Conservation (phyloP, 2,113 vertebrate species). For the Harpagus bidentatus region DNA sequence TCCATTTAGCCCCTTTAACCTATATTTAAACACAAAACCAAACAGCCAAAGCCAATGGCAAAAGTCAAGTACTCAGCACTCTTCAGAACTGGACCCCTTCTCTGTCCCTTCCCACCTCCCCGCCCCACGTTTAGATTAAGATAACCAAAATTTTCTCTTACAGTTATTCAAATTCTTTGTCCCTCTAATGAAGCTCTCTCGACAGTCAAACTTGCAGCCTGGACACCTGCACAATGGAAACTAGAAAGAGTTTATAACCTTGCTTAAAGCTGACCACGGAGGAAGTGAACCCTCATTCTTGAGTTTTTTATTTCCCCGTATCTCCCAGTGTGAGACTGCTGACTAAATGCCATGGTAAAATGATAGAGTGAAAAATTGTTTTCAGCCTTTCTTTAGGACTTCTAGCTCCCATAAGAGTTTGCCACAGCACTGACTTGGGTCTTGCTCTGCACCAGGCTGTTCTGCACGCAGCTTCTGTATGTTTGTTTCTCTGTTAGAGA, state of each 20-base stretch:
- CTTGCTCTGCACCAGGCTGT: not conserved
- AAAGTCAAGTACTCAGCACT: not conserved
- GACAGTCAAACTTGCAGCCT: not conserved
- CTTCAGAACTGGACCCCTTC: not conserved
- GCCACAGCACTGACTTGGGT: not conserved
- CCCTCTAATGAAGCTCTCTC: not conserved
- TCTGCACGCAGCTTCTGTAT: rapidly evolving
- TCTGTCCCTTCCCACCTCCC: not conserved
- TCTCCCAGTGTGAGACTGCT: not conserved
- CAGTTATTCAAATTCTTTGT: conserved; percentile 20
- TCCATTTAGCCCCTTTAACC: not conserved
- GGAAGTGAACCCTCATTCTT: not conserved
- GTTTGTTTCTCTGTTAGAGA: not conserved
- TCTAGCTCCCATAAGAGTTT: too few species aligned
- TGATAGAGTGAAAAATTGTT: not conserved
- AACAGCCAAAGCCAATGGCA: not conserved
- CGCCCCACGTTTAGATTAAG: not conserved
- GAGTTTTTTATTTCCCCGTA: not conserved
- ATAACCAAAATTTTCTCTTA: not conserved
- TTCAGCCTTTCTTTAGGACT: too few species aligned
- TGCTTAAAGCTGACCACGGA: not conserved
- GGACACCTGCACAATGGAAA: conserved; percentile 36
- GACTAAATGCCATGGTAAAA: not conserved
- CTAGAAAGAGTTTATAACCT: not conserved
- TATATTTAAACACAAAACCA: not conserved